Evolutionary conservation across 2,797 vertebrate genomes (phyloP).

Genomic region (Megalops cyprinoides): DNA sequence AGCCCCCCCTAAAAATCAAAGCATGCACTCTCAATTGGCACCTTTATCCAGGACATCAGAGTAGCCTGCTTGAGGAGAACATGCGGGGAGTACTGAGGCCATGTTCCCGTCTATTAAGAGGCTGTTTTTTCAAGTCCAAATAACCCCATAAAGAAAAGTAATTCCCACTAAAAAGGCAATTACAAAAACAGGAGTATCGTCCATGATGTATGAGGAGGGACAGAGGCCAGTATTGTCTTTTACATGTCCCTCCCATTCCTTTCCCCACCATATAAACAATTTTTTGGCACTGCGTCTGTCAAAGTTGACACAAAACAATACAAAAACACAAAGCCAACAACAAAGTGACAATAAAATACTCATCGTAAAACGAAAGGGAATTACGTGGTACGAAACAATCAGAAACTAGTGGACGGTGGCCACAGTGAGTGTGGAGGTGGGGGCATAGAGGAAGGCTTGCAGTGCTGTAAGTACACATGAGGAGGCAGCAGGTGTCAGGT

Average conservation of each 20-base stretch:
- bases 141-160: slow-evolving; percentile 58
- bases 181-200: slow-evolving; percentile 37
- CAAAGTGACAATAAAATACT: slow-evolving; percentile 42
- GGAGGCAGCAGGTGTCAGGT: not conserved
- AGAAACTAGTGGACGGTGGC: slow-evolving; percentile 49
- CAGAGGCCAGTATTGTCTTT: not conserved
- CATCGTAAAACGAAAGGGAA: slow-evolving; percentile 48
- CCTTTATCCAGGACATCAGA: slow-evolving; percentile 43
- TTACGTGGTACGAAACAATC: slow-evolving; percentile 53
- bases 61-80: slow-evolving; percentile 31
- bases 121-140: slow-evolving; percentile 59
- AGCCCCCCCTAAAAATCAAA: slow-evolving; percentile 69
- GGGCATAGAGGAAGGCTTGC: slow-evolving; percentile 47
- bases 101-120: slow-evolving; percentile 70
- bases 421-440: slow-evolving; percentile 37
- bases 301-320: slow-evolving; percentile 53
- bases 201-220: slow-evolving; percentile 26
- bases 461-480: slow-evolving; percentile 45
- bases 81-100: slow-evolving; percentile 61
- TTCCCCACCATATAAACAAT: slow-evolving; percentile 38
- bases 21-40: slow-evolving; percentile 47
- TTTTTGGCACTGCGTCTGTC: slow-evolving; percentile 44
- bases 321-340: slow-evolving; percentile 48
- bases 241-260: slow-evolving; percentile 24
- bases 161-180: slow-evolving; percentile 56